Conservation (phyloP, 2,113 vertebrate species). For the Camelus bactrianus region DNA sequence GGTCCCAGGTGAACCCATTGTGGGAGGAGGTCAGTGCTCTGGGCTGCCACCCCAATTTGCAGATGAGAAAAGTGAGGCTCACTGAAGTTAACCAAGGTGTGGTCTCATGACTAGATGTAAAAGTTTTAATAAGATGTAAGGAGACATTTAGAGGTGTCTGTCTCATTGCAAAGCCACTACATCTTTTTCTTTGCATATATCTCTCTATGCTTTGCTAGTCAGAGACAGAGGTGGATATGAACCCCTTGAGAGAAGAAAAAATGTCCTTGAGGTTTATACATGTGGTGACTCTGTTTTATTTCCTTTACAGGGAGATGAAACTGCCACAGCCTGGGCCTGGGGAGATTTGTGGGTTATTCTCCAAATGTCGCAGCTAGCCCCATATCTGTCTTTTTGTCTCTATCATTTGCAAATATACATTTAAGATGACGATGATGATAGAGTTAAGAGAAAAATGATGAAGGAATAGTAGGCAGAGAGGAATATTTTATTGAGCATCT, state of each 20-base stretch:
- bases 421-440: neutral
- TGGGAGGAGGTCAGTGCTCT: neutral
- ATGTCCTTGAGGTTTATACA: neutral
- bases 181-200: neutral
- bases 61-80: constrained; percentile 1
- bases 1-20: neutral
- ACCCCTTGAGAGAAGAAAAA: neutral
- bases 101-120: neutral
- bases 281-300: neutral
- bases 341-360: neutral
- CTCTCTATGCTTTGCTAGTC: neutral
- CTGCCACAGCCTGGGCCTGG: neutral
- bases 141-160: neutral
- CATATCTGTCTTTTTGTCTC: neutral
- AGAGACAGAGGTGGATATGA: neutral
- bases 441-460: neutral
- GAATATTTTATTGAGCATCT: neutral
- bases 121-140: neutral
- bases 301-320: neutral
- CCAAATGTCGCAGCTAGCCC: neutral
- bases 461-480: neutral
- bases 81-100: neutral
- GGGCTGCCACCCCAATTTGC: neutral
- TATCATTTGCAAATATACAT: neutral
- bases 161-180: neutral